Conservation (phyloP, 2,888 invertebrate species). For the Prosapia bicincta region DNA sequence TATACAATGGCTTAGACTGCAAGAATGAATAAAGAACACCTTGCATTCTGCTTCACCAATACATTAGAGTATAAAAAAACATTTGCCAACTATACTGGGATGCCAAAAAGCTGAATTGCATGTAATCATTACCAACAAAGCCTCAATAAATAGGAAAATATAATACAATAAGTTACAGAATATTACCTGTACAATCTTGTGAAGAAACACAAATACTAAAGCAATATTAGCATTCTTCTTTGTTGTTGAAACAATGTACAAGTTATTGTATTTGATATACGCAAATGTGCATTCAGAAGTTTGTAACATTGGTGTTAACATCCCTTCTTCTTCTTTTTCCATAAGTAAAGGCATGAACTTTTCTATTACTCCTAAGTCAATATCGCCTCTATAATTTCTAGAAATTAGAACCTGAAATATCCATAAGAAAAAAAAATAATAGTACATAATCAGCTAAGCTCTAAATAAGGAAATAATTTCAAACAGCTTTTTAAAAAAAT, state of each 20-base stretch:
- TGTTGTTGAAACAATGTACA: slow-evolving; percentile 59
- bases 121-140: no score
- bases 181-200: slow-evolving; percentile 56
- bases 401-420: slow-evolving; percentile 58
- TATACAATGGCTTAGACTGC: no score
- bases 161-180: no score
- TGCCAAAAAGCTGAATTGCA: no score
- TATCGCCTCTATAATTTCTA: slow-evolving; percentile 64
- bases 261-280: slow-evolving; percentile 63
- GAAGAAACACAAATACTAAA: slow-evolving; percentile 60
- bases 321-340: slow-evolving; percentile 64
- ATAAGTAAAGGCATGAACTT: slow-evolving; percentile 64
- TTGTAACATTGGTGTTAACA: slow-evolving; percentile 55
- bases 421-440: no score
- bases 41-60: no score
- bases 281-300: slow-evolving; percentile 57
- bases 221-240: slow-evolving; percentile 65
- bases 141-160: background rate
- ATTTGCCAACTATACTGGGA: no score
- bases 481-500: no score
- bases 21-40: no score
- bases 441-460: no score
- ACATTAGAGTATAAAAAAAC: no score
- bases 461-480: no score
- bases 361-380: slow-evolving; percentile 63